A percentile compares a stretch with the other conserved stretches of the same genome.
These are phyloP conservation scores for Alethe castanea DNA, from an alignment of 2,113 vertebrate species.

Conservation along the genomic window DNA sequence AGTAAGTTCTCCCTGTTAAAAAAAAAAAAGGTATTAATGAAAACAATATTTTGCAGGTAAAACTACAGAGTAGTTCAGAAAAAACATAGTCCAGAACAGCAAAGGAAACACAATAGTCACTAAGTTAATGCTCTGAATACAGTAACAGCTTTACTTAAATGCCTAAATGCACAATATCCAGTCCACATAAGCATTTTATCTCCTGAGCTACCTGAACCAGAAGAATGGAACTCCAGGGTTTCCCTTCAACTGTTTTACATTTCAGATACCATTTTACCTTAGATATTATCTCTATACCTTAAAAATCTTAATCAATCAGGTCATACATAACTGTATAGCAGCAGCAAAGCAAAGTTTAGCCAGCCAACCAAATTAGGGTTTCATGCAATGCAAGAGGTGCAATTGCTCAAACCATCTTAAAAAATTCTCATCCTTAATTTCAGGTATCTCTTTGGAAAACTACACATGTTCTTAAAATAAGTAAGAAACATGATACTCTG, in stretches of 20 bases:
- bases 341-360: background rate
- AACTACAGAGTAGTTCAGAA: background rate
- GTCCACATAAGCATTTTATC: background rate
- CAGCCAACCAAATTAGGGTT: background rate
- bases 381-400: background rate
- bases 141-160: background rate
- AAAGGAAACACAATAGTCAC: background rate
- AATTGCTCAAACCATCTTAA: background rate
- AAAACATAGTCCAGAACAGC: background rate
- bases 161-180: background rate
- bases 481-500: background rate
- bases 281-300: background rate
- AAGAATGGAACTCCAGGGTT: background rate
- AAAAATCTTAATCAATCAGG: background rate
- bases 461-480: background rate
- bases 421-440: background rate
- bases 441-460: background rate
- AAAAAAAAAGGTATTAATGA: background rate
- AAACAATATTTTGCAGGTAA: background rate
- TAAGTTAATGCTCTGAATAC: background rate
- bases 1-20: slow-evolving; percentile 89
- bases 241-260: background rate
- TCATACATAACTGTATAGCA: background rate
- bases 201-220: background rate
- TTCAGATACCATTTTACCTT: background rate